Percentiles rank a stretch among this genome's conserved stretches.
These are phyloP conservation scores for Lamproptera curius DNA, from an alignment of 2,888 invertebrate genomes.

Conservation along the genomic window DNA sequence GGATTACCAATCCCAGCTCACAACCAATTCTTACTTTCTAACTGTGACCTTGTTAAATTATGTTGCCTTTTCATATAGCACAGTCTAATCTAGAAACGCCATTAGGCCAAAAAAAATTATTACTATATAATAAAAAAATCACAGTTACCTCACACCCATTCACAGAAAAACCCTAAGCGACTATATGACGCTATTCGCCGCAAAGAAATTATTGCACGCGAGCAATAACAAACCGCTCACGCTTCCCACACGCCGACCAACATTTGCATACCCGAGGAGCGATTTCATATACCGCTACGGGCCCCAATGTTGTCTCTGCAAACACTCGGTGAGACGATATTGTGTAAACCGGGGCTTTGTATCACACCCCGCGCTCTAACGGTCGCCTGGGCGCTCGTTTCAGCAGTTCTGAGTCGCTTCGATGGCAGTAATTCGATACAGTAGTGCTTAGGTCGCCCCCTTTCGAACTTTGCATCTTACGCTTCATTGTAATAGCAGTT, in stretches of 20 bases:
- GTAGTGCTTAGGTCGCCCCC: conserved; percentile 2
- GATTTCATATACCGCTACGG: conserved; percentile 20
- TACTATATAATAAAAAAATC: no score
- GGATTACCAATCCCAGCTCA: no score
- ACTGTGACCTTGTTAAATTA: no score
- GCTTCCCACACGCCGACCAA: conserved; percentile 22
- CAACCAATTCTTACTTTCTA: no score
- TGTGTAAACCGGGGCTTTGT: conserved; percentile 23
- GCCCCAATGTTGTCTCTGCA: conserved; percentile 18
- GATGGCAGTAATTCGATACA: conserved; percentile 13
- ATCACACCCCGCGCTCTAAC: conserved; percentile 14
- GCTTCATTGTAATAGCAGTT: no score
- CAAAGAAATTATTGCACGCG: conserved; percentile 4
- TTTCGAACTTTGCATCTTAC: not conserved
- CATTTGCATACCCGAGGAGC: conserved; percentile 26
- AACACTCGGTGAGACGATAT: conserved; percentile 21
- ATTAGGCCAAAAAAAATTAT: no score
- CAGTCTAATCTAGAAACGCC: no score
- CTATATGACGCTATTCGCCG: not conserved
- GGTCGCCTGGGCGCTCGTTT: conserved; percentile 6
- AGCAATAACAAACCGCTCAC: conserved; percentile 11
- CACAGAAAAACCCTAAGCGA: not conserved
- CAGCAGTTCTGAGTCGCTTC: conserved; percentile 6
- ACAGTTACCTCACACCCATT: no score
- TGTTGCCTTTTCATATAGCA: no score